Conservation (phyloP, 2,113 vertebrate genomes). For the Thunnus maccoyii region DNA sequence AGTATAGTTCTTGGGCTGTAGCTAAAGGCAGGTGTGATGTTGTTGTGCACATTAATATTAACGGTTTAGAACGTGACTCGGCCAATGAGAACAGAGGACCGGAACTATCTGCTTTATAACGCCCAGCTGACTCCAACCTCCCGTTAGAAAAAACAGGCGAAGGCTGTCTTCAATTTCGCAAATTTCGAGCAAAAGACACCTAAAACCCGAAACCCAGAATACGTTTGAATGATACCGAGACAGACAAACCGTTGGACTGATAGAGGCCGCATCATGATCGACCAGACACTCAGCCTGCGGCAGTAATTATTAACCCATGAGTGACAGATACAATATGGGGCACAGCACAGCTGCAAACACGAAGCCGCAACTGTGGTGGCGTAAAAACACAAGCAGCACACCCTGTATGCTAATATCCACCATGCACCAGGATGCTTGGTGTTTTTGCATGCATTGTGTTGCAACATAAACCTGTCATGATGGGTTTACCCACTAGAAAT, state of each 20-base stretch:
- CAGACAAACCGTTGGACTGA: background rate
- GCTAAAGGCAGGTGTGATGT: background rate
- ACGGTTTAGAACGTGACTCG: background rate
- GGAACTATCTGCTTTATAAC: background rate
- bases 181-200: background rate
- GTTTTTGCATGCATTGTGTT: background rate
- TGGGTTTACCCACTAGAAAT: background rate
- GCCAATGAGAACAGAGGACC: conserved; percentile 30
- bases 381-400: too few species aligned
- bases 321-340: conserved; percentile 63
- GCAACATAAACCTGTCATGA: background rate
- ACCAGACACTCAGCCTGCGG: conserved; percentile 72
- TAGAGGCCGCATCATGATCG: conserved; percentile 44
- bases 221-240: background rate
- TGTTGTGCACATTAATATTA: conserved; percentile 34
- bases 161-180: background rate
- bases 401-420: too few species aligned
- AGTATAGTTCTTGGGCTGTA: background rate
- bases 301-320: conserved; percentile 73
- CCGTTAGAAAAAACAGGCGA: too few species aligned
- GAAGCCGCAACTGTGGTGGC: background rate
- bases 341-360: conserved; percentile 30
- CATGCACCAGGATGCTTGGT: background rate
- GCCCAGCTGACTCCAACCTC: background rate
- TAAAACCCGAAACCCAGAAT: background rate